Percentiles rank a stretch among this genome's conserved stretches.
These are phyloP conservation scores for Actias luna DNA, from an alignment of 2,888 invertebrate species.

Conservation along the genomic window DNA sequence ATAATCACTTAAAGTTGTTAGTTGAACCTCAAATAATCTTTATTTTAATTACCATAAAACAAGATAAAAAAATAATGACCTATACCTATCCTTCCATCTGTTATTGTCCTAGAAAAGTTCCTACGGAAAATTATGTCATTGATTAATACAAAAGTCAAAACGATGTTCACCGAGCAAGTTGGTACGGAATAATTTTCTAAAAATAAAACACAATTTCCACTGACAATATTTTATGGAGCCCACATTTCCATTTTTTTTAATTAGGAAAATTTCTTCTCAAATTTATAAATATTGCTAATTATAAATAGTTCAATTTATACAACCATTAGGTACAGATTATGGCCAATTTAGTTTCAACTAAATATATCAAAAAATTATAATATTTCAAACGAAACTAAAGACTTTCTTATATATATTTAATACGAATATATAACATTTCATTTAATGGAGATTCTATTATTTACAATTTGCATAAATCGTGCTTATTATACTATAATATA, in stretches of 20 bases:
- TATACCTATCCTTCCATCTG: no score
- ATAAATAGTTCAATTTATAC: constrained; percentile 1
- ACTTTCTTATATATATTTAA: background rate
- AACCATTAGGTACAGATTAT: constrained; percentile 11
- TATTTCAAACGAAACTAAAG: background rate
- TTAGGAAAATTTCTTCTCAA: constrained; percentile 5
- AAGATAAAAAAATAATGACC: no score
- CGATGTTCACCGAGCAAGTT: no score
- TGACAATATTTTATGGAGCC: constrained; percentile 30
- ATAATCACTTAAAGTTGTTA: background rate
- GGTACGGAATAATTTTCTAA: background rate
- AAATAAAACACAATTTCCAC: constrained; percentile 1
- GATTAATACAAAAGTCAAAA: no score
- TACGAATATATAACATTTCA: background rate
- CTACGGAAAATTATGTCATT: no score
- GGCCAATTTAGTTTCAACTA: constrained; percentile 12
- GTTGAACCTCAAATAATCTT: no score
- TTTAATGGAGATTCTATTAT: constrained; percentile 9
- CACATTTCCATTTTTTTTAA: constrained; percentile 25
- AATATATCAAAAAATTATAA: background rate
- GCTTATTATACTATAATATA: background rate
- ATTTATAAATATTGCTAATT: constrained; percentile 12
- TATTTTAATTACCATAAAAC: background rate
- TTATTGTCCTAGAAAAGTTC: no score
- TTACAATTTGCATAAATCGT: background rate